Percentiles rank a stretch among this genome's conserved stretches.
phyloP scores from a whole-genome alignment of 2,888 invertebrate species.

The Drosophila aldrichi region DNA sequence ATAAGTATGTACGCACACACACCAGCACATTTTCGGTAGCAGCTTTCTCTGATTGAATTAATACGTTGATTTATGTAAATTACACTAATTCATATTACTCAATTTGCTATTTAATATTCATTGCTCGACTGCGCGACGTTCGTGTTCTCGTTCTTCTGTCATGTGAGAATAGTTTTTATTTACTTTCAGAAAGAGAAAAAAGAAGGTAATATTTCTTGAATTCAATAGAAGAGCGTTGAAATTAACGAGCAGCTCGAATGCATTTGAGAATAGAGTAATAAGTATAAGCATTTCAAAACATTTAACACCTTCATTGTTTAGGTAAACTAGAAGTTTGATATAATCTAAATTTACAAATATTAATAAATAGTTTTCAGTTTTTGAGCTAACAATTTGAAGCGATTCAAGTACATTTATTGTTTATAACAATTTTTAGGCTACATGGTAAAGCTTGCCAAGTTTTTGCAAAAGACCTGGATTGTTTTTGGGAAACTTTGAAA shows the following conservation, averaged over 20 bases:
- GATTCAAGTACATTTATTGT: conserved; percentile 42
- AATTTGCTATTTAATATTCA: conserved; percentile 80
- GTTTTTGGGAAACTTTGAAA: conserved; percentile 60
- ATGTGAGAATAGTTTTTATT: conserved; percentile 29
- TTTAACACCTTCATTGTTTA: not conserved
- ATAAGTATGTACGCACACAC: not conserved
- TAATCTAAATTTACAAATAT: not conserved
- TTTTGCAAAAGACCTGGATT: conserved; percentile 49
- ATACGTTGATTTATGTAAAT: conserved; percentile 79
- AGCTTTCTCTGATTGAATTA: conserved; percentile 75
- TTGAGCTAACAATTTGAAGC: conserved; percentile 54
- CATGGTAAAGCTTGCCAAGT: conserved; percentile 64
- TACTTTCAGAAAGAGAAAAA: conserved; percentile 34
- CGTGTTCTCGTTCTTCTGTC: conserved; percentile 39
- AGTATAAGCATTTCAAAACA: not conserved
- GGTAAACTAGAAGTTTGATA: not conserved
- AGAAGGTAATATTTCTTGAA: conserved; percentile 1
- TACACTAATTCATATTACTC: conserved; percentile 81
- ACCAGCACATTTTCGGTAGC: conserved; percentile 41
- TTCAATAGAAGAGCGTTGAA: conserved; percentile 7
- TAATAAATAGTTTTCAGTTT: not conserved
- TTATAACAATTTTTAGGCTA: conserved; percentile 21
- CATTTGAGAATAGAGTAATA: not conserved
- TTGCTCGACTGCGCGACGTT: conserved; percentile 42
- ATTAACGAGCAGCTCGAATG: not conserved